Evolutionary conservation across 2,888 invertebrate species (phyloP).

Genomic region (Rotaria macrura): DNA sequence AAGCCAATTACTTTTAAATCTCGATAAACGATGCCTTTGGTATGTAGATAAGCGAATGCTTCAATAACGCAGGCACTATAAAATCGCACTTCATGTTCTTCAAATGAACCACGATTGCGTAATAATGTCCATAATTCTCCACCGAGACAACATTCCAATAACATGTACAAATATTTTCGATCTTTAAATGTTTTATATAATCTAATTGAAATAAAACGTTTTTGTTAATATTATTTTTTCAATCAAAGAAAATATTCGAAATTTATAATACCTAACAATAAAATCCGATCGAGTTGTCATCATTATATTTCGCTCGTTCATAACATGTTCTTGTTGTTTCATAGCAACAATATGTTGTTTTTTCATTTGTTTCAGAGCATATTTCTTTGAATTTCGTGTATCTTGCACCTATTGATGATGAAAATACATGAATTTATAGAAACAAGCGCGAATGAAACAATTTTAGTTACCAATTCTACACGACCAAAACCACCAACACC

Average conservation of each 20-base stretch:
- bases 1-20: slow-evolving; percentile 59
- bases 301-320: slow-evolving; percentile 88
- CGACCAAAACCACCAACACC: slow-evolving; percentile 97
- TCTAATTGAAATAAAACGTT: slow-evolving; percentile 53
- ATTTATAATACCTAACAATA: slow-evolving; percentile 53
- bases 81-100: slow-evolving; percentile 29
- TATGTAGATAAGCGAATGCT: slow-evolving; percentile 78
- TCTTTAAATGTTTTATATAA: slow-evolving; percentile 92
- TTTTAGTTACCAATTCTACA: slow-evolving; percentile 72
- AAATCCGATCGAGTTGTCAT: slow-evolving; percentile 63
- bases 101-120: slow-evolving; percentile 50
- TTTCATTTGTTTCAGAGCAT: slow-evolving; percentile 92
- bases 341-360: slow-evolving; percentile 92
- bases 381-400: slow-evolving; percentile 53
- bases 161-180: slow-evolving; percentile 89
- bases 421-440: too few species aligned
- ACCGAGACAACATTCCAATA: slow-evolving; percentile 94
- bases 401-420: background rate
- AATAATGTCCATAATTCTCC: slow-evolving; percentile 97
- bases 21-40: slow-evolving; percentile 65
- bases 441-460: background rate
- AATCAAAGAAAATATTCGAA: too few species aligned
- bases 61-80: slow-evolving; percentile 86
- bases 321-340: slow-evolving; percentile 88
- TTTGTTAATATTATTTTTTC: too few species aligned